Evolutionary conservation across 2,113 vertebrate genomes (phyloP).

Genomic region (Gasterosteus aculeatus): DNA sequence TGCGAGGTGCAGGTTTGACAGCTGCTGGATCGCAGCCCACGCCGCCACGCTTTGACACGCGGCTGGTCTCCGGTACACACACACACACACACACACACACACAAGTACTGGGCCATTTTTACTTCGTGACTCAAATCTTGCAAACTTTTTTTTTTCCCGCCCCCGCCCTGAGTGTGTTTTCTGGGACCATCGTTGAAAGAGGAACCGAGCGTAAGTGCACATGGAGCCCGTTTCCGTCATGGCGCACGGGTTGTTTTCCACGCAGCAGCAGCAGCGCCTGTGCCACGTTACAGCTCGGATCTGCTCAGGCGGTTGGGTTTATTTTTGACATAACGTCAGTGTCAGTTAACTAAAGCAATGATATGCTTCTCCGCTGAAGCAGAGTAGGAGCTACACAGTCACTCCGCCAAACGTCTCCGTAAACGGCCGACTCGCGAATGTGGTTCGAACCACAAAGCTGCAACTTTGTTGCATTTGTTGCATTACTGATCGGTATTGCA

Average conservation of each 20-base stretch:
- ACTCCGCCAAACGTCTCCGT: too few species aligned
- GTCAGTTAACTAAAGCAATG: too few species aligned
- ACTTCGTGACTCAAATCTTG: background rate
- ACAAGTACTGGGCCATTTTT: conserved; percentile 2
- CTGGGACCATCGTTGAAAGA: background rate
- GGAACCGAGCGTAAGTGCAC: conserved; percentile 37
- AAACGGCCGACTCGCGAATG: too few species aligned
- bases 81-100: too few species aligned
- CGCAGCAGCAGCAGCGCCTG: too few species aligned
- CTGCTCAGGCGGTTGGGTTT: background rate
- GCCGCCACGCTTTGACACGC: background rate
- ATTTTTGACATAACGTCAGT: background rate
- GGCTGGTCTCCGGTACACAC: background rate
- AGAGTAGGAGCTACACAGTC: too few species aligned
- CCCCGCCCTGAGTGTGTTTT: background rate
- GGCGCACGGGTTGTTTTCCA: too few species aligned
- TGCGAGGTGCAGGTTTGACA: background rate
- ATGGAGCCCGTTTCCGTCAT: background rate
- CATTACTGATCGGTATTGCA: too few species aligned
- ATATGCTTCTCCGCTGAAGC: too few species aligned
- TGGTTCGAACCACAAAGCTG: too few species aligned
- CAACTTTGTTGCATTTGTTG: too few species aligned
- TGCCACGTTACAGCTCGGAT: conserved; percentile 16
- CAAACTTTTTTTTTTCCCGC: background rate
- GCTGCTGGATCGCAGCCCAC: background rate